Percentiles rank a stretch among this genome's conserved stretches.
Evolutionary conservation across 2,797 vertebrate species (phyloP).

Genomic region (Adelosebastes latens): DNA sequence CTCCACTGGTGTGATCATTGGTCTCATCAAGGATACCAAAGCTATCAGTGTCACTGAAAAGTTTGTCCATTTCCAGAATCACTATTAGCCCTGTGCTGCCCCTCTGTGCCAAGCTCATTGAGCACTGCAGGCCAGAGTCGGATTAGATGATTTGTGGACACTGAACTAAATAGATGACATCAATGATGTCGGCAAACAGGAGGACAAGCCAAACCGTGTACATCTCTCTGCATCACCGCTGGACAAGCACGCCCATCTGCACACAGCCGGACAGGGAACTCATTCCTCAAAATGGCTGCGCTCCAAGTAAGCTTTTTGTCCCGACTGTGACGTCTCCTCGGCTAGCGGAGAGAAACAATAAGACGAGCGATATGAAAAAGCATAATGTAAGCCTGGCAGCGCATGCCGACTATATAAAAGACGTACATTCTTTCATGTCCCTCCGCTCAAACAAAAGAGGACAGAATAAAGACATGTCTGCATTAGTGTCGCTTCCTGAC

Average conservation of each 20-base stretch:
- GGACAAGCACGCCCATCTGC: slow-evolving; percentile 14
- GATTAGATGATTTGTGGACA: slow-evolving; percentile 63
- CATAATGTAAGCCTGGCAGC: slow-evolving; percentile 40
- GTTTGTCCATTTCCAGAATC: slow-evolving; percentile 47
- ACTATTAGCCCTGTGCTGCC: slow-evolving; percentile 42
- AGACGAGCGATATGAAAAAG: slow-evolving; percentile 32
- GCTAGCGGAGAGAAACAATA: slow-evolving; percentile 29
- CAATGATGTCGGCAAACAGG: slow-evolving; percentile 55
- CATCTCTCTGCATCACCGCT: slow-evolving; percentile 21
- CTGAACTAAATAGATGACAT: slow-evolving; percentile 64
- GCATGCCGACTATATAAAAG: slow-evolving; percentile 20
- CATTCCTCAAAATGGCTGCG: slow-evolving; percentile 52
- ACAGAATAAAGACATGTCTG: slow-evolving; percentile 46
- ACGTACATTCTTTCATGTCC: slow-evolving; percentile 41
- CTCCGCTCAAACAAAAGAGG: slow-evolving; percentile 36
- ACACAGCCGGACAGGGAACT: slow-evolving; percentile 23
- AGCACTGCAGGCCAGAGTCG: slow-evolving; percentile 48
- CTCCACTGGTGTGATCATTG: not conserved
- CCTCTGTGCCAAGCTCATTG: slow-evolving; percentile 32
- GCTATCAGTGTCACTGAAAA: slow-evolving; percentile 38
- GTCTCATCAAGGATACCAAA: slow-evolving; percentile 26
- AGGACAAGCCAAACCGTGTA: slow-evolving; percentile 43
- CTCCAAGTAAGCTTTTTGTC: slow-evolving; percentile 43
- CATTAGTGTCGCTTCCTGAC: slow-evolving; percentile 53
- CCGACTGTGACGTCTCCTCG: slow-evolving; percentile 19